A percentile compares a stretch with the other conserved stretches of the same genome.
phyloP scores from a whole-genome alignment of 2,797 vertebrate genomes.

The Onychomys torridus region DNA sequence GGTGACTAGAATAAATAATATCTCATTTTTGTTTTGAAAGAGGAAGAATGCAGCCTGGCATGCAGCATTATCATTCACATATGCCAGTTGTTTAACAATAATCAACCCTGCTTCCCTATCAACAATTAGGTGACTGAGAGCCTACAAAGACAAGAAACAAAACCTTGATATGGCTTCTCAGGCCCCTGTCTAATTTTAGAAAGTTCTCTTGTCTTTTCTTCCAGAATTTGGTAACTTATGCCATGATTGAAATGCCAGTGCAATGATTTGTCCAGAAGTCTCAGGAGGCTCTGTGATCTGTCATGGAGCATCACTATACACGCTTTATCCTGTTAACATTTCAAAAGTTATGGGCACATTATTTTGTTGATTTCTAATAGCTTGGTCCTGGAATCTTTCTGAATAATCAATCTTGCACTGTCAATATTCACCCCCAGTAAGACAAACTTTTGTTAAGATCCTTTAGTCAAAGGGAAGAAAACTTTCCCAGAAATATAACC shows the following conservation, averaged over 20 bases:
- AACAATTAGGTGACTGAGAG: not conserved
- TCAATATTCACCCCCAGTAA: not conserved
- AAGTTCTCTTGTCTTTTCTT: not conserved
- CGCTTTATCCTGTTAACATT: not conserved
- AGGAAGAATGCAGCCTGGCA: not conserved
- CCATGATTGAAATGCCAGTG: not conserved
- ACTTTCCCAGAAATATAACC: no score
- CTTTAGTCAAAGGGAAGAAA: not conserved
- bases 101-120: not conserved
- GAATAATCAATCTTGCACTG: not conserved
- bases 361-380: no score
- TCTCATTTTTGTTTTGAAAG: no score
- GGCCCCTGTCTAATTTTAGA: no score
- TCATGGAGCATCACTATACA: not conserved
- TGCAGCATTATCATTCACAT: not conserved
- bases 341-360: no score
- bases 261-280: not conserved
- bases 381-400: not conserved
- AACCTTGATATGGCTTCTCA: not conserved
- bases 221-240: not conserved
- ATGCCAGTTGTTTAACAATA: not conserved
- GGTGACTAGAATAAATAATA: no score
- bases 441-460: not conserved
- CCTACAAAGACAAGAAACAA: not conserved
- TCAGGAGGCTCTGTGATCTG: not conserved